Evolutionary conservation across 1,140 invertebrate genomes (phyloP).

Genomic region (Cydia pomonella): DNA sequence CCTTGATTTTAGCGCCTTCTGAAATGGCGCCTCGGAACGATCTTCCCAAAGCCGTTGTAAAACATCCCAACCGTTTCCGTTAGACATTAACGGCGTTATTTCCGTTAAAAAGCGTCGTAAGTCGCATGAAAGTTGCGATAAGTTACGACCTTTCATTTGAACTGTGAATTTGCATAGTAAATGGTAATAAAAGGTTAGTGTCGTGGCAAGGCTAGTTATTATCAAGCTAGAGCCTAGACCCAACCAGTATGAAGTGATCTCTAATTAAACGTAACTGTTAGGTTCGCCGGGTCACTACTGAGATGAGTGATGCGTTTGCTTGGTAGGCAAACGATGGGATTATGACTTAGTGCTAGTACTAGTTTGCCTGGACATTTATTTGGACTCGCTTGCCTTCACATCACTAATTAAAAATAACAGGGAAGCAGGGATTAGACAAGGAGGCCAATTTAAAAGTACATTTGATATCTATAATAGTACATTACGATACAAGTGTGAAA

Average conservation of each 20-base stretch:
- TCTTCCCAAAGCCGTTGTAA: conserved; percentile 1
- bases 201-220: conserved; percentile 10
- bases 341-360: too few species aligned
- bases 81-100: not conserved
- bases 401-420: too few species aligned
- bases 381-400: too few species aligned
- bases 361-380: too few species aligned
- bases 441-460: too few species aligned
- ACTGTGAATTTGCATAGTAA: conserved; percentile 29
- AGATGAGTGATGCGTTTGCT: not conserved
- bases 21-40: not conserved
- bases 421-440: too few species aligned
- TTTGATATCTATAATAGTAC: too few species aligned
- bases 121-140: not conserved
- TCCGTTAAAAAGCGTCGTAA: not conserved
- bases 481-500: too few species aligned
- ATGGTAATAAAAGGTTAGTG: conserved; percentile 27
- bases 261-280: not conserved
- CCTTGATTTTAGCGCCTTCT: not conserved
- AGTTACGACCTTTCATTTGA: not conserved
- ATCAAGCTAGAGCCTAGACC: not conserved
- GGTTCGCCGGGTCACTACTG: not conserved
- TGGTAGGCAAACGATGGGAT: not conserved
- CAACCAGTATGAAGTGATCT: not conserved
- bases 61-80: not conserved